phyloP scores from a whole-genome alignment of 2,113 vertebrate species.

The Cercocebus atys region DNA sequence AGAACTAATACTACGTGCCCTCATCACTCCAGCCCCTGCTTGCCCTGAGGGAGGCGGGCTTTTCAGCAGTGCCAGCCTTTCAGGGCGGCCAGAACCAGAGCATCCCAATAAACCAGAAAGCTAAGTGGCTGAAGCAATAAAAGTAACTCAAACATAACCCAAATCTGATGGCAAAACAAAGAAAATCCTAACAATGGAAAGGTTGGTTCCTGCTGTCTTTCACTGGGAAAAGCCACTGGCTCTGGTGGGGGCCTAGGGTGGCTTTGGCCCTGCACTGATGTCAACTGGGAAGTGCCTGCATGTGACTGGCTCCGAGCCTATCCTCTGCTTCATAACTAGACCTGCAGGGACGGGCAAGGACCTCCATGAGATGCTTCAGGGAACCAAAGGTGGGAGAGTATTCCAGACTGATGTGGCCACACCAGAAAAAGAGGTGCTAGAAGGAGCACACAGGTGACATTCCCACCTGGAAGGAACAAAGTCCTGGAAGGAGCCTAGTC shows the following conservation, averaged over 20 bases:
- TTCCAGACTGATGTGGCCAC: neutral
- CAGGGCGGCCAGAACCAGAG: neutral
- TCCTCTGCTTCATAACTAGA: neutral
- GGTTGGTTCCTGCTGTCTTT: neutral
- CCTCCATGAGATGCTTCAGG: neutral
- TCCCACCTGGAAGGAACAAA: neutral
- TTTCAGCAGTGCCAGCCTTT: neutral
- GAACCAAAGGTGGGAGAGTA: neutral
- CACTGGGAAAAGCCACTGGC: neutral
- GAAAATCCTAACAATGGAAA: neutral
- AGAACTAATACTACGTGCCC: neutral
- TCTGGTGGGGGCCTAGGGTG: rapidly evolving
- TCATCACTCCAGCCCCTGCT: neutral
- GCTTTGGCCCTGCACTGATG: neutral
- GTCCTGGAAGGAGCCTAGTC: neutral
- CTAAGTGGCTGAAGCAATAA: neutral
- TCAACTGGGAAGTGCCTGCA: neutral
- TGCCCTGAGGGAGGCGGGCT: rapidly evolving
- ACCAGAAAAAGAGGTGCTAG: neutral
- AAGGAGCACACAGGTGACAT: neutral
- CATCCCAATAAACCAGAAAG: neutral
- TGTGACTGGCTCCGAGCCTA: neutral
- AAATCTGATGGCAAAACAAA: neutral
- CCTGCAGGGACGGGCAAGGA: rapidly evolving
- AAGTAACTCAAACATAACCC: neutral